These are phyloP conservation scores for Sycobia sp. DNA, from an alignment of 1,140 invertebrate genomes.

Conservation along the genomic window DNA sequence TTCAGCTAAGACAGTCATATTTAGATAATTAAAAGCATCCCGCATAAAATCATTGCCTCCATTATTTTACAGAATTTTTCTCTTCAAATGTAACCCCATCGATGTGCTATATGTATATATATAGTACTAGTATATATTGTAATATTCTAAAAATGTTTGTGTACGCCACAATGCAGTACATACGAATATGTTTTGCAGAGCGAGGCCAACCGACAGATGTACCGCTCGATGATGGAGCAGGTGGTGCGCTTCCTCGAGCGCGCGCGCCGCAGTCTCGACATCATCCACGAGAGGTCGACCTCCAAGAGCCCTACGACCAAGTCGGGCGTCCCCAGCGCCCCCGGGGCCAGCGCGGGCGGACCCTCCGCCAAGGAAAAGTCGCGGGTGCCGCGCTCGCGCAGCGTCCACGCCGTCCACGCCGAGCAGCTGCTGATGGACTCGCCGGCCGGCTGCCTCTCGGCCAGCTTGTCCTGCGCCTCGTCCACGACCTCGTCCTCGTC, in stretches of 20 bases:
- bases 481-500: slow-evolving; percentile 36
- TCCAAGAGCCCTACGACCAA: slow-evolving; percentile 21
- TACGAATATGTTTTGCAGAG: slow-evolving; percentile 62
- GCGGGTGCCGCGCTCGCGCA: slow-evolving; percentile 45
- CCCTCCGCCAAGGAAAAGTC: slow-evolving; percentile 11
- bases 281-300: slow-evolving; percentile 52
- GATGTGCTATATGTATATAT: too few relatives aligned
- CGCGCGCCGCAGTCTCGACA: slow-evolving; percentile 69
- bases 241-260: slow-evolving; percentile 76
- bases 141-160: too few relatives aligned
- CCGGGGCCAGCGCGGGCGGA: too few relatives aligned
- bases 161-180: too few relatives aligned
- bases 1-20: too few relatives aligned
- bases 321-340: neutral
- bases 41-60: too few relatives aligned
- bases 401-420: slow-evolving; percentile 56
- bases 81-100: too few relatives aligned
- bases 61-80: too few relatives aligned
- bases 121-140: too few relatives aligned
- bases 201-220: slow-evolving; percentile 78
- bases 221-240: slow-evolving; percentile 78
- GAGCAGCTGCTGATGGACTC: slow-evolving; percentile 30
- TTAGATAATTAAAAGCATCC: too few relatives aligned
- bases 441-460: slow-evolving; percentile 27
- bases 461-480: slow-evolving; percentile 35